Conservation (phyloP, 2,113 vertebrate genomes). For the Zosterops japonicus region DNA sequence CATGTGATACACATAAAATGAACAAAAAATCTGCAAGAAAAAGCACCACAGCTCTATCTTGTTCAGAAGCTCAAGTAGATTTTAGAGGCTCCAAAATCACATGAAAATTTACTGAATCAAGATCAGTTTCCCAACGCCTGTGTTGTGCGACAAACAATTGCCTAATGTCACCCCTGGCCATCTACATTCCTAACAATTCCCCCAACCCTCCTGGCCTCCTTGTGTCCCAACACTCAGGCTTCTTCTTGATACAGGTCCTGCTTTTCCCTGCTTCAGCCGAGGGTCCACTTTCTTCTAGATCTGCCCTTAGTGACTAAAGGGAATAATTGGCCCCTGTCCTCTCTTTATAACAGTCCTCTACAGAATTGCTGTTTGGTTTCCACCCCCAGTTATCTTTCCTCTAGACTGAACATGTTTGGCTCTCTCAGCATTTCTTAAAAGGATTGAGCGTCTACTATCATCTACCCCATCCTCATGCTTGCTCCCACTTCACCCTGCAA, state of each 20-base stretch:
- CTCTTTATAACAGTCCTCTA: not conserved
- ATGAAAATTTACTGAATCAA: not conserved
- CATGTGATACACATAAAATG: not conserved
- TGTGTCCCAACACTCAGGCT: not conserved
- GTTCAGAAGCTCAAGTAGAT: not conserved
- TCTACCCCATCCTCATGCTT: not conserved
- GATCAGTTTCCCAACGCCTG: not conserved
- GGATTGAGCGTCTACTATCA: not conserved
- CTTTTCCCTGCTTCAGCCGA: not conserved
- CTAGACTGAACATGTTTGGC: not conserved
- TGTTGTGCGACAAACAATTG: not conserved
- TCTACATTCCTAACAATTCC: not conserved
- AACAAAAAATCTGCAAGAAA: not conserved
- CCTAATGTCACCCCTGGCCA: not conserved
- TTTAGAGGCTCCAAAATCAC: not conserved
- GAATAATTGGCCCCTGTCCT: not conserved
- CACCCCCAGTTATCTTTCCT: not conserved
- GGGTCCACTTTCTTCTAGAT: not conserved
- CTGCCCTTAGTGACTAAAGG: not conserved
- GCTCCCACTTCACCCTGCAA: not conserved
- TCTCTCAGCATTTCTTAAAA: not conserved
- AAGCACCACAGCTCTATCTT: not conserved
- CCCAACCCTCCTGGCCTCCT: not conserved
- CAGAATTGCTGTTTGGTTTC: not conserved
- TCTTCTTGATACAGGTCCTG: not conserved